Conservation (phyloP, 2,888 invertebrate species). For the Plemyria rubiginata region DNA sequence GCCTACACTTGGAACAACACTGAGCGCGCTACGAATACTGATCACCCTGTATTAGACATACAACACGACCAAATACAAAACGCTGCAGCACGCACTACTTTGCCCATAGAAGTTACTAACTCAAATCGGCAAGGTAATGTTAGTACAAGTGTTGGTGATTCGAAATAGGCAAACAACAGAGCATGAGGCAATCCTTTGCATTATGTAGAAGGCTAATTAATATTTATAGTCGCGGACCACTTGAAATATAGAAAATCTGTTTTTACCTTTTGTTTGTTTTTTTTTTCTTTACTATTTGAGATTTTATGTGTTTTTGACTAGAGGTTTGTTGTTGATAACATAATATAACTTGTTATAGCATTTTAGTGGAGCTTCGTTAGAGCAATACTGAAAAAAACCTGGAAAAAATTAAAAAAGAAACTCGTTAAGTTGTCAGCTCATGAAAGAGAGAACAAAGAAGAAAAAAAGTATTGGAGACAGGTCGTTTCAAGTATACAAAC, state of each 20-base stretch:
- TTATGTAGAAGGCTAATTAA: conserved; percentile 52
- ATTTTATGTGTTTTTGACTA: background rate
- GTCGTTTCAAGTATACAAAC: conserved; percentile 36
- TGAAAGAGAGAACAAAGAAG: conserved; percentile 14
- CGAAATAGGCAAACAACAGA: conserved; percentile 45
- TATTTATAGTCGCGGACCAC: conserved; percentile 41
- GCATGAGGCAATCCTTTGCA: conserved; percentile 53
- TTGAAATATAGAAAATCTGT: conserved; percentile 17
- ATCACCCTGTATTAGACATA: conserved; percentile 49
- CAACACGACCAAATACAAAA: conserved; percentile 43
- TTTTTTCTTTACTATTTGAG: too few relatives aligned
- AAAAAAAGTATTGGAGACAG: conserved; percentile 42
- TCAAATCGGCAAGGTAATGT: conserved; percentile 10
- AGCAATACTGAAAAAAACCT: background rate
- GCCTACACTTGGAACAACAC: conserved; percentile 70
- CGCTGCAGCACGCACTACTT: background rate
- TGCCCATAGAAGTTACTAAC: conserved; percentile 4
- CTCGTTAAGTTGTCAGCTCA: conserved; percentile 12
- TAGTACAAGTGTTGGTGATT: conserved; percentile 11
- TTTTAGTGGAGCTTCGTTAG: background rate
- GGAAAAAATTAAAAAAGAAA: conserved; percentile 1
- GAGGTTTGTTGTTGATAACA: conserved; percentile 2
- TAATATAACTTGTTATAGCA: background rate
- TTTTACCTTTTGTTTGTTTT: too few relatives aligned
- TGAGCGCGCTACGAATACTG: conserved; percentile 64